Evolutionary conservation across 1,140 invertebrate genomes (phyloP), one percentile per base, ranked within the genome.

Genomic region (Teleopsis dalmanni): DNA sequence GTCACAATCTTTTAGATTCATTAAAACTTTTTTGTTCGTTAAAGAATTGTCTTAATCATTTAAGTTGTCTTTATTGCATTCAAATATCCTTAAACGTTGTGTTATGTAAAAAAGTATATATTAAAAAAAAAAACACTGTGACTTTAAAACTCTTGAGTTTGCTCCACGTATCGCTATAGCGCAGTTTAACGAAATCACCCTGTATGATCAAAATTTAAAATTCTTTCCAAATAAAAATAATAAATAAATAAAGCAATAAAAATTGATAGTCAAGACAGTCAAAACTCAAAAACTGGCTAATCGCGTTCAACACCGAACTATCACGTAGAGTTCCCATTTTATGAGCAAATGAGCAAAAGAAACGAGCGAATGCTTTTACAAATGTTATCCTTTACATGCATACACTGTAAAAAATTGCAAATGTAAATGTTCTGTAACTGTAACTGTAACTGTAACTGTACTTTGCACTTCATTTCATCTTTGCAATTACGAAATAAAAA

Each of bases 111-210:
- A n/a, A n/a, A n/a, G n/a, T n/a, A n/a, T n/a, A n/a, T n/a, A n/a
- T n/a, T n/a, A n/a, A n/a, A n/a, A n/a, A 37, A 25, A 4, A 25
- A 26, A 61, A 62, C 62, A 65, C 60, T 65, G 63, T 65, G 65
- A 65, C 58, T 58, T 47, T 52, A 50, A 58, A 65, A 52, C 62
- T 59, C 41, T 56, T 59, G 58, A 58, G 62, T 65, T 61, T 59
- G 55, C 58, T 65, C 58, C 62, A 65, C 59, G 62, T 62, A 59
- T 59, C 58, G 62, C 58, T 60, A 60, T 56, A 58, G 51, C 51
- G 59, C 55, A 42, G 37, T 42, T 42, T 40, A 21, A 22, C 47
- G 37, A 41, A 42, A 34, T 49, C 47, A 42, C 29, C 38, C 47
- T 38, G 25, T 27, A 22, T 22, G 11, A 22, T 25, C 7, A 23